Conservation (phyloP, 2,888 invertebrate species). For the Junonia oenone region DNA sequence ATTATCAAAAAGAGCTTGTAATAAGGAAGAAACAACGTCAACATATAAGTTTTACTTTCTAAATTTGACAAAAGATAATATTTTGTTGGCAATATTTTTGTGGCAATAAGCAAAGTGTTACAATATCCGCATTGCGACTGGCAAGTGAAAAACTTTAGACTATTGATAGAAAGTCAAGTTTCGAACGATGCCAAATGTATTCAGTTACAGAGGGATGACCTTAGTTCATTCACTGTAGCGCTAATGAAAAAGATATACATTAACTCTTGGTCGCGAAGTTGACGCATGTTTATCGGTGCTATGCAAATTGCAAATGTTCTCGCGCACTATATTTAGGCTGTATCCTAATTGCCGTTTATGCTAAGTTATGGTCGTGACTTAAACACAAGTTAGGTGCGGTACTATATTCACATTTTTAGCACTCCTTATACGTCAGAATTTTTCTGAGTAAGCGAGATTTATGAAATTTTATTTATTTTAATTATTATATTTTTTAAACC, state of each 20-base stretch:
- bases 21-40: neutral
- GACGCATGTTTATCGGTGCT: slow-evolving; percentile 13
- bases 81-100: slow-evolving; percentile 22
- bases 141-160: slow-evolving; percentile 27
- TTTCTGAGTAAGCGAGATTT: neutral
- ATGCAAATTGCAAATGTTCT: slow-evolving; percentile 12
- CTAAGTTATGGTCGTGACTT: slow-evolving; percentile 10
- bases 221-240: slow-evolving; percentile 19
- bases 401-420: neutral
- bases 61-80: neutral
- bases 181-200: slow-evolving; percentile 19
- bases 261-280: slow-evolving; percentile 9
- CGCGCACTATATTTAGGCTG: slow-evolving; percentile 14
- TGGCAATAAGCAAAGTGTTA: slow-evolving; percentile 22
- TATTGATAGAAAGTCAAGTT: slow-evolving; percentile 22
- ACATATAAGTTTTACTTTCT: neutral
- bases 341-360: slow-evolving; percentile 11
- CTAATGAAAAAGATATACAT: slow-evolving; percentile 2
- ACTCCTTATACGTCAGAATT: neutral
- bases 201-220: slow-evolving; percentile 13
- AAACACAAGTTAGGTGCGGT: neutral
- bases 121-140: slow-evolving; percentile 35
- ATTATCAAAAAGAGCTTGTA: neutral
- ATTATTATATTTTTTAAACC: neutral
- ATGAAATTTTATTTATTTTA: neutral